Conservation (phyloP, 2,797 vertebrate species). For the Gorsachius magnificus region DNA sequence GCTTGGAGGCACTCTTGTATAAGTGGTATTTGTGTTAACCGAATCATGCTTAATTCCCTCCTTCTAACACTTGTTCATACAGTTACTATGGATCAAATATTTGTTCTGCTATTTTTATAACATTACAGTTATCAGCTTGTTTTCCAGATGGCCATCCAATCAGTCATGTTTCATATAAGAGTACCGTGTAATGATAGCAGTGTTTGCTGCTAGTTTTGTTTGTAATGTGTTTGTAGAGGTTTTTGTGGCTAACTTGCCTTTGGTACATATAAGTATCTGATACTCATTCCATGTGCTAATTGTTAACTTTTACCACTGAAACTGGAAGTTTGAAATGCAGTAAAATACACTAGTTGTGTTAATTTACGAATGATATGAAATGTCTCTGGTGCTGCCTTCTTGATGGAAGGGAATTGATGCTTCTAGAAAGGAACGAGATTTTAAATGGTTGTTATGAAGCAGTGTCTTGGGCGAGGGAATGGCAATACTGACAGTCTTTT, state of each 20-base stretch:
- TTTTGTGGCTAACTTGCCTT: conserved; percentile 10
- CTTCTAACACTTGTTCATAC: not conserved
- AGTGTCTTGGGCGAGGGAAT: not conserved
- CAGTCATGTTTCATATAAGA: not conserved
- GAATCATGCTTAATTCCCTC: not conserved
- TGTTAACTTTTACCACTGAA: conserved; percentile 3
- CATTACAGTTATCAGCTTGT: not conserved
- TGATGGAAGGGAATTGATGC: not conserved
- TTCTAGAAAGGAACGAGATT: not conserved
- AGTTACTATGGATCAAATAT: conserved; percentile 1
- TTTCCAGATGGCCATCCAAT: conserved; percentile 29
- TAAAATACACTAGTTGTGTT: not conserved
- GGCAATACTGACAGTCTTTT: not conserved
- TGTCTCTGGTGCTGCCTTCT: not conserved
- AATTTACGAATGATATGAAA: not conserved
- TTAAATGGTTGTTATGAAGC: not conserved
- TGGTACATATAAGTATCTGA: not conserved
- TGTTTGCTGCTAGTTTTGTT: not conserved
- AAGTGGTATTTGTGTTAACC: not conserved
- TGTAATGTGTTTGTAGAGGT: not conserved
- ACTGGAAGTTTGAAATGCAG: conserved; percentile 7
- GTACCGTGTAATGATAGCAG: not conserved
- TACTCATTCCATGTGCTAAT: conserved; percentile 25
- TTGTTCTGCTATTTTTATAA: conserved; percentile 23
- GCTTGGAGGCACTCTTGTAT: conserved; percentile 31